Base-by-base conservation (phyloP, 2,797 vertebrate genomes). In the Champsocephalus esox region DNA sequence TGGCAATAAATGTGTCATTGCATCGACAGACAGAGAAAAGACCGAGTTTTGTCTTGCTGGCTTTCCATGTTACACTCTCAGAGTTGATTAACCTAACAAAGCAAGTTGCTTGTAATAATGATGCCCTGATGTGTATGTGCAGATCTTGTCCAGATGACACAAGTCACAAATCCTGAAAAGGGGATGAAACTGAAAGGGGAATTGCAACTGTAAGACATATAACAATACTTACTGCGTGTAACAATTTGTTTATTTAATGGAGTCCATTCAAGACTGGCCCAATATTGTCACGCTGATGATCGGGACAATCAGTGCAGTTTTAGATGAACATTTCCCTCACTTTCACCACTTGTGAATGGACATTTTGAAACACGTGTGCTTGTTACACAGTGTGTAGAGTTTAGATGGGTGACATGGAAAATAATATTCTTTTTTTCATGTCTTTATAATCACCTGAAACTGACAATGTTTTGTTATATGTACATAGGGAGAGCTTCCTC, bases 1-100 rank as follows among this genome's bases (percentile, higher is more conserved):
- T 43, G 13, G 52, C 43, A 73, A 69, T 80, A 83, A 83, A 84
- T 81, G 68, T 72, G 45, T 59, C 58, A 14, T 55, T 19, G 38
- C 32, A 32, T 41, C 48, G 55, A 64, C 24, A n/a, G 60, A 44
- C 12, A 43, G 19, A 46, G 6, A 28, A 43, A 75, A 52, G 8
- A 38, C 28, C 8, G 0, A 7, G 38, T 59, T 54, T 16, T 52
- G 43, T 51, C 11, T 44, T 6, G 32, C 28, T 48, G 4, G 24
- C 32, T 32, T 68, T 69, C 2, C 3, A 32, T 73, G 46, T 44
- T 12, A 5, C 9, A n/a, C 17, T 41, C n/a, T 44, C 3, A 13
- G 13, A 12, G 10, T 1, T 51, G 28, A 72, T 76, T 57, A 50
- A 51, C 38, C 61, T 59, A 70, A 54, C 38, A 70, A 77, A 75